Conservation (phyloP, 1,140 invertebrate species). For the Solen grandis region DNA sequence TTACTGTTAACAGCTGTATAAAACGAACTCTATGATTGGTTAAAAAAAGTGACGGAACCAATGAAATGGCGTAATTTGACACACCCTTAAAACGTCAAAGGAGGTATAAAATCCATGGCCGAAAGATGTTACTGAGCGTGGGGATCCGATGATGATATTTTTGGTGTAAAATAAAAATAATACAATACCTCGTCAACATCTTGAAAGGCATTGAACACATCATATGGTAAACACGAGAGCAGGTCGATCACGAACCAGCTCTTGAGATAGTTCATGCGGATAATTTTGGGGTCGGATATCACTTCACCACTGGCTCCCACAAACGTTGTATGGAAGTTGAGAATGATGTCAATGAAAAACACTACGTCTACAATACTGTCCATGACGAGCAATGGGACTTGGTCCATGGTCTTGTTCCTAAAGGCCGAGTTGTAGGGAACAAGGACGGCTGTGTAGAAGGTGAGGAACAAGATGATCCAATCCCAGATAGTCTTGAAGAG, state of each 20-base stretch:
- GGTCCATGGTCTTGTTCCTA: constrained; percentile 99
- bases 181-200: constrained; percentile 96
- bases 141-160: no score
- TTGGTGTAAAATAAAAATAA: no score
- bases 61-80: no score
- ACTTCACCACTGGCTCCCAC: constrained; percentile 97
- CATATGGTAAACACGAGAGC: constrained; percentile 99
- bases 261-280: constrained; percentile 95
- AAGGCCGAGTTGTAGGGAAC: constrained; percentile 99
- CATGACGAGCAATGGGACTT: constrained; percentile 93
- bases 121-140: no score
- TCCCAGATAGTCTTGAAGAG: constrained; percentile 99
- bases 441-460: constrained; percentile 99
- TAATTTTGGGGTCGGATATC: constrained; percentile 78
- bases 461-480: constrained; percentile 99
- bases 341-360: constrained; percentile 99
- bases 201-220: constrained; percentile 99
- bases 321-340: constrained; percentile 99
- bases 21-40: no score
- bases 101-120: no score
- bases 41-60: no score
- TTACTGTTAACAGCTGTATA: no score
- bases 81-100: no score
- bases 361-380: constrained; percentile 99
- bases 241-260: constrained; percentile 99